These are phyloP conservation scores for Aplochiton taeniatus DNA, from an alignment of 2,797 vertebrate species.

Conservation along the genomic window DNA sequence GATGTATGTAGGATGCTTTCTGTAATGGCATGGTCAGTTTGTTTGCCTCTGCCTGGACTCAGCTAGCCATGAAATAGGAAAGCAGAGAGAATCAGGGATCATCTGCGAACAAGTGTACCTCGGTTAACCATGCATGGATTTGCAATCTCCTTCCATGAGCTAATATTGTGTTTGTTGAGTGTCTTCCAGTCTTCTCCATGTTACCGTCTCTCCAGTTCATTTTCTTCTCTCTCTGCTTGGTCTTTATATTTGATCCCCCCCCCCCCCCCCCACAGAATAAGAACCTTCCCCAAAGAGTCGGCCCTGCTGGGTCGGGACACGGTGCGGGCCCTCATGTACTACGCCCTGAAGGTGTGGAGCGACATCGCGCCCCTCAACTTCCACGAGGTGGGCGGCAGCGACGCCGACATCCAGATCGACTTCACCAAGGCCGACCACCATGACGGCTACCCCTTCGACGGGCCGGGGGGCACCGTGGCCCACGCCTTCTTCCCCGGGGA, in stretches of 20 bases:
- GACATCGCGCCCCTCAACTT: conserved; percentile 92
- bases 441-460: conserved; percentile 91
- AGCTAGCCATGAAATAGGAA: conserved; percentile 5
- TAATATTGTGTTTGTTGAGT: conserved; percentile 5
- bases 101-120: conserved; percentile 1
- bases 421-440: conserved; percentile 90
- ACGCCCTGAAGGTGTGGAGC: conserved; percentile 96
- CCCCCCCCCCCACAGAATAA: conserved; percentile 75
- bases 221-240: neutral
- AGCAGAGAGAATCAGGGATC: neutral
- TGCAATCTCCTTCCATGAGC: conserved; percentile 3
- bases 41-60: neutral
- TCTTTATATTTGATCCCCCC: neutral
- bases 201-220: neutral
- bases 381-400: conserved; percentile 91
- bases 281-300: conserved; percentile 89
- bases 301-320: conserved; percentile 87
- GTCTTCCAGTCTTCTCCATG: neutral
- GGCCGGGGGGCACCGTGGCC: conserved; percentile 91
- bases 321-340: conserved; percentile 93
- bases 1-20: neutral
- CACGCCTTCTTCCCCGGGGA: conserved; percentile 95
- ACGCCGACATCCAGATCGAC: conserved; percentile 95
- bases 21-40: conserved; percentile 7
- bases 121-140: neutral